phyloP scores from a whole-genome alignment of 92 coral and sea anemone genomes.

The Parazoanthus swiftii region DNA sequence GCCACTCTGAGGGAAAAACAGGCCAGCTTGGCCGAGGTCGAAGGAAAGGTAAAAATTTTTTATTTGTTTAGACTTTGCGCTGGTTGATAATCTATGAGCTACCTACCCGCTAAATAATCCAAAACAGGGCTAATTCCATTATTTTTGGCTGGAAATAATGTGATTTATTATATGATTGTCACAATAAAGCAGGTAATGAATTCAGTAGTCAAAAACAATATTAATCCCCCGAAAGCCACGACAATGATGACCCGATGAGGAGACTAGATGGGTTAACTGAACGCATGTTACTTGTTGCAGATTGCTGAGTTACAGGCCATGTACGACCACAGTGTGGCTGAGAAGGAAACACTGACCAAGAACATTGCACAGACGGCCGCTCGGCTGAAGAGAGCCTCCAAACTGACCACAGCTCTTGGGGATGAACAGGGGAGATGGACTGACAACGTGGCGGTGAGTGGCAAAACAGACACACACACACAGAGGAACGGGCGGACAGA shows the following conservation, averaged over 20 bases:
- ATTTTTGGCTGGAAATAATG: neutral
- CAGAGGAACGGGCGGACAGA: neutral
- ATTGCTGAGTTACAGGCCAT: constrained; percentile 96
- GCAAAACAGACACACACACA: neutral
- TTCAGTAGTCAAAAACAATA: too few relatives aligned
- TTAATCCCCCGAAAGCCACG: too few relatives aligned
- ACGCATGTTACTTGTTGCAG: constrained; percentile 35
- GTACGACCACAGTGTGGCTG: constrained; percentile 94
- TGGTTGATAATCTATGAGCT: neutral
- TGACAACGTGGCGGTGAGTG: constrained; percentile 90
- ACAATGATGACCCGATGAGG: too few relatives aligned
- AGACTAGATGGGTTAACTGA: neutral
- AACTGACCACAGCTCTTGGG: constrained; percentile 93
- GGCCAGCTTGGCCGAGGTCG: constrained; percentile 90
- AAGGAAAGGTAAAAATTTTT: constrained; percentile 70
- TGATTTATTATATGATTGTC: neutral
- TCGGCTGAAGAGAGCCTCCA: constrained; percentile 94
- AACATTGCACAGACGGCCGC: constrained; percentile 99
- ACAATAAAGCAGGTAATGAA: too few relatives aligned
- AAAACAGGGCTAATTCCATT: neutral
- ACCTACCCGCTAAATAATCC: neutral
- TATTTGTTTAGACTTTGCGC: neutral
- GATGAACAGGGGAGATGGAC: constrained; percentile 99
- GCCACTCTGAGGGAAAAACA: constrained; percentile 93
- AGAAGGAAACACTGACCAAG: constrained; percentile 92